Evolutionary conservation across 2,888 invertebrate species (phyloP).

Genomic region (Troilus luridus): DNA sequence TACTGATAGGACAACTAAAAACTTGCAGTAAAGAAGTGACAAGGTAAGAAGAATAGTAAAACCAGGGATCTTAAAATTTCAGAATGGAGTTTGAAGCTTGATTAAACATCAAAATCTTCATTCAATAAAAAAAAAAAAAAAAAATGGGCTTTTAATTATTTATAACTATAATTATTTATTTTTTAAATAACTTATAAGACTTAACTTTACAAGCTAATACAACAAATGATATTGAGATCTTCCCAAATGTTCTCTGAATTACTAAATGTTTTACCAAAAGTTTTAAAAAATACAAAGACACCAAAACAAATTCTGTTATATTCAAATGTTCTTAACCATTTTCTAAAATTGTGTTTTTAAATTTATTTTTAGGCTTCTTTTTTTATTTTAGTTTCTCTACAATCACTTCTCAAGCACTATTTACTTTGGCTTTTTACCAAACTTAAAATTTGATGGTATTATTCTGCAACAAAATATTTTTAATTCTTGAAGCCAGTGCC

Average conservation of each 20-base stretch:
- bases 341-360: not conserved
- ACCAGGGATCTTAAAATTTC: too few relatives aligned
- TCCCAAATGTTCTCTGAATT: not conserved
- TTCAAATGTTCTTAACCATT: not conserved
- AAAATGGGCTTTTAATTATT: too few relatives aligned
- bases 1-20: too few relatives aligned
- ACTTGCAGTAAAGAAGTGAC: too few relatives aligned
- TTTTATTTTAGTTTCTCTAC: not conserved
- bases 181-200: too few relatives aligned
- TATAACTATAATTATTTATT: too few relatives aligned
- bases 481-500: not conserved
- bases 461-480: conserved; percentile 25
- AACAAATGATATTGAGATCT: too few relatives aligned
- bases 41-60: too few relatives aligned
- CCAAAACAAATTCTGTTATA: not conserved
- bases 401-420: conserved; percentile 18
- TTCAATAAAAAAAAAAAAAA: too few relatives aligned
- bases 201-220: too few relatives aligned
- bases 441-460: conserved; percentile 1
- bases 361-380: not conserved
- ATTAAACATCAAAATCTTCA: too few relatives aligned
- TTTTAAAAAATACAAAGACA: not conserved
- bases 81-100: too few relatives aligned
- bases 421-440: conserved; percentile 22
- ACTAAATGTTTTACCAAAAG: not conserved